A percentile compares a stretch with the other conserved stretches of the same genome.
Evolutionary conservation across 1,140 invertebrate species (phyloP).

Genomic region (Pseudomyrmex gracilis): DNA sequence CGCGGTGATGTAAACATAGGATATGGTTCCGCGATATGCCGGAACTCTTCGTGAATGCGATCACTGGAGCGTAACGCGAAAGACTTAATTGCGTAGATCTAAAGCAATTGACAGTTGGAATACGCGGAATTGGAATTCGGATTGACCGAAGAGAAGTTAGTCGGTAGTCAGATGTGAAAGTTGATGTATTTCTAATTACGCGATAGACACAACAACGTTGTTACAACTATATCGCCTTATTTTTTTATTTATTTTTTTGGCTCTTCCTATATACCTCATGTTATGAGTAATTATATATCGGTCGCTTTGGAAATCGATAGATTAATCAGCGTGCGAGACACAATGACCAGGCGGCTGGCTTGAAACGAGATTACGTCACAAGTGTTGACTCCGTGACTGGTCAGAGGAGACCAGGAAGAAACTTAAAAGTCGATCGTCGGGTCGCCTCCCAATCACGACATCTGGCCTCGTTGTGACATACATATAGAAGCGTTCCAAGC

Average conservation of each 20-base stretch:
- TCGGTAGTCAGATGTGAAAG: slow-evolving; percentile 33
- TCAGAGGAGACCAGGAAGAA: slow-evolving; percentile 3
- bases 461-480: slow-evolving; percentile 42
- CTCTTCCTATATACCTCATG: background rate
- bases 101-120: slow-evolving; percentile 28
- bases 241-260: too few relatives aligned
- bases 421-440: slow-evolving; percentile 37
- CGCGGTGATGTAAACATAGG: slow-evolving; percentile 34
- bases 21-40: slow-evolving; percentile 46
- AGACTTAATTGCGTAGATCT: slow-evolving; percentile 53
- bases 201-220: slow-evolving; percentile 35
- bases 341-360: slow-evolving; percentile 29
- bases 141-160: slow-evolving; percentile 34
- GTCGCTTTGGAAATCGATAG: background rate
- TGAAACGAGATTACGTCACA: slow-evolving; percentile 43
- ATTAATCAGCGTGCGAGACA: slow-evolving; percentile 22
- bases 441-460: slow-evolving; percentile 37
- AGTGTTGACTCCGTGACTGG: slow-evolving; percentile 37
- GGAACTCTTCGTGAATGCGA: slow-evolving; percentile 44
- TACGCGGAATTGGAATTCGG: slow-evolving; percentile 49
- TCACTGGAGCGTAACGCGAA: slow-evolving; percentile 39
- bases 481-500: background rate
- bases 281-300: background rate
- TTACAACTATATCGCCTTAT: too few relatives aligned
- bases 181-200: slow-evolving; percentile 18